Conservation (phyloP, 2,113 vertebrate genomes). For the Anoura caudifer region DNA sequence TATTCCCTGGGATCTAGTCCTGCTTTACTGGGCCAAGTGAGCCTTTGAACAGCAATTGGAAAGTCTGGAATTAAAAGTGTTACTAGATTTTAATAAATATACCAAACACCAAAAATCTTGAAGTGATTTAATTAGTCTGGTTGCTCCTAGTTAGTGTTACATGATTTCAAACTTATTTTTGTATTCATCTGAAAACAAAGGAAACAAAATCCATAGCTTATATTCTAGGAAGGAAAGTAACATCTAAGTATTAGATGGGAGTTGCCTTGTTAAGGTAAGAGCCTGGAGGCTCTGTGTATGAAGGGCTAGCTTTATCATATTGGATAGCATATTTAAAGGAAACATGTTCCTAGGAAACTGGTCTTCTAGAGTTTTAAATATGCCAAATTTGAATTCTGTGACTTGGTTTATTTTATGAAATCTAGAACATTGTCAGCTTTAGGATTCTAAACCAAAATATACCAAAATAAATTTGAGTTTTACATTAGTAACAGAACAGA, state of each 20-base stretch:
- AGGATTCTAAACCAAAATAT: not conserved
- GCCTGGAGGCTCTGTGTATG: not conserved
- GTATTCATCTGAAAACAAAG: not conserved
- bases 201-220: not conserved
- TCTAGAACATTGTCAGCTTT: slow-evolving; percentile 44
- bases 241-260: not conserved
- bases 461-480: slow-evolving; percentile 16
- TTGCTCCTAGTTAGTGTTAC: not conserved
- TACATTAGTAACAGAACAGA: not conserved
- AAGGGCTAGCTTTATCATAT: not conserved
- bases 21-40: not conserved
- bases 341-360: not conserved
- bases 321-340: not conserved
- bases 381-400: slow-evolving; percentile 4
- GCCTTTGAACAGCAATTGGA: not conserved
- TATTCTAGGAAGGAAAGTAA: not conserved
- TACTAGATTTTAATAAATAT: slow-evolving; percentile 5
- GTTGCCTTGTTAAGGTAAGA: not conserved
- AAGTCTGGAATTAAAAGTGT: not conserved
- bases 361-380: not conserved
- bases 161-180: not conserved
- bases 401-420: slow-evolving; percentile 47
- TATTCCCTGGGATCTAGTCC: not conserved
- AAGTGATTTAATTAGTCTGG: not conserved
- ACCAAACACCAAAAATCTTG: not conserved